These are phyloP conservation scores for Marmota monax DNA, from an alignment of 2,113 vertebrate genomes.

Conservation along the genomic window DNA sequence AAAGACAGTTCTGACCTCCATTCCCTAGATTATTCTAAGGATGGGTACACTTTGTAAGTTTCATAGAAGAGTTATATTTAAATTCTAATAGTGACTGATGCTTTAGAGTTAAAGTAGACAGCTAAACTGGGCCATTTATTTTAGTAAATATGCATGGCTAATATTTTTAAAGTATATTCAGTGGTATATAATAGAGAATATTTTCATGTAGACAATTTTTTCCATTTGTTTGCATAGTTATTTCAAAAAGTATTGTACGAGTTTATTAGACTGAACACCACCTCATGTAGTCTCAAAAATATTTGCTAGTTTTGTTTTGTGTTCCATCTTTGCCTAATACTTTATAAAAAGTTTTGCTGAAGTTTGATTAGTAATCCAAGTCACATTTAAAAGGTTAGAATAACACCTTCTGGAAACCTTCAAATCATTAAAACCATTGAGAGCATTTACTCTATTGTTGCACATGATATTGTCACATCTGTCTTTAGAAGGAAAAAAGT, in stretches of 20 bases:
- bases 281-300: background rate
- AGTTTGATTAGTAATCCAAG: background rate
- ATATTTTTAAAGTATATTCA: slow-evolving; percentile 11
- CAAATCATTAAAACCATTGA: background rate
- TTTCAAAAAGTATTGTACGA: background rate
- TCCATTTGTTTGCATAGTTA: background rate
- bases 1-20: slow-evolving; percentile 34
- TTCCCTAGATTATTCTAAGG: slow-evolving; percentile 7
- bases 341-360: slow-evolving; percentile 24
- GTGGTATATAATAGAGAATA: background rate
- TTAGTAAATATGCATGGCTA: background rate
- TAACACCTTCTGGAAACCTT: background rate
- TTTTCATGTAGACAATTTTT: background rate
- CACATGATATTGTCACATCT: background rate
- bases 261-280: background rate
- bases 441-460: background rate
- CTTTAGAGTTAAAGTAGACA: background rate
- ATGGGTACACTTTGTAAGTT: background rate
- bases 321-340: background rate
- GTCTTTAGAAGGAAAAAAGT: slow-evolving; percentile 35
- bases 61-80: background rate
- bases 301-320: background rate
- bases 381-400: slow-evolving; percentile 12
- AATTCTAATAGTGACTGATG: background rate
- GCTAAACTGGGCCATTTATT: background rate